A percentile compares a stretch with the other conserved stretches of the same genome.
Evolutionary conservation across 2,888 invertebrate genomes (phyloP).

Genomic region (Drosophila falleni): DNA sequence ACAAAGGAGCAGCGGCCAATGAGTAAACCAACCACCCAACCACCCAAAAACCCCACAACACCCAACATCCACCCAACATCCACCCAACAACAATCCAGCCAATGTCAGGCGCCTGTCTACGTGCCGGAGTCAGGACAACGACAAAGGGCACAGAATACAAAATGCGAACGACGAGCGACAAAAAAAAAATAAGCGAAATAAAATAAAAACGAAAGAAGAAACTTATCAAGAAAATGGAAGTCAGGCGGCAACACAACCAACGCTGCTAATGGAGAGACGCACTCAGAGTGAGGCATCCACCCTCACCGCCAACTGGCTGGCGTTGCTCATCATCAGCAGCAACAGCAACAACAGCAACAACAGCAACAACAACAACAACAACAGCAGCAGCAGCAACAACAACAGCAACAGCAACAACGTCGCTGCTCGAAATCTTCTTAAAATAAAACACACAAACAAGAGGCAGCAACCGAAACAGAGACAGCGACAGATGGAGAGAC

Average conservation of each 20-base stretch:
- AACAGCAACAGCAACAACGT: constrained; percentile 21
- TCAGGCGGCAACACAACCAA: constrained; percentile 38
- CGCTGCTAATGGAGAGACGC: constrained; percentile 31
- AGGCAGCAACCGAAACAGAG: constrained; percentile 23
- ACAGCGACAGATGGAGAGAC: constrained; percentile 18
- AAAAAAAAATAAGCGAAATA: not conserved
- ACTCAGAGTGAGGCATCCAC: constrained; percentile 27
- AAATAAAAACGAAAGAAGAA: constrained; percentile 46
- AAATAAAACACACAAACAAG: constrained; percentile 68
- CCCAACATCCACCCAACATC: constrained; percentile 16
- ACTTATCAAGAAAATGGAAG: constrained; percentile 79
- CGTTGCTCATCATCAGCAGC: constrained; percentile 78
- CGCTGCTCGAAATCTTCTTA: constrained; percentile 72
- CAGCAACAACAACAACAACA: constrained; percentile 25
- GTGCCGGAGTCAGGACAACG: constrained; percentile 58
- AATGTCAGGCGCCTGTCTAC: constrained; percentile 66
- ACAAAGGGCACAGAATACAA: constrained; percentile 63
- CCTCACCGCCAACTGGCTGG: constrained; percentile 46
- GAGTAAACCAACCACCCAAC: constrained; percentile 37
- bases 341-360: constrained; percentile 2
- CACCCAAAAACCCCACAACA: constrained; percentile 6
- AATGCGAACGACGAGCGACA: constrained; percentile 17
- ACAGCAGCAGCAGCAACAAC: constrained; percentile 1
- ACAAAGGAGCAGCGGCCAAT: constrained; percentile 55
- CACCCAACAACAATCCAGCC: constrained; percentile 25